A percentile compares a stretch with the other conserved stretches of the same genome.
phyloP scores from a whole-genome alignment of 2,113 vertebrate species.

The Campylorhamphus procurvoides region DNA sequence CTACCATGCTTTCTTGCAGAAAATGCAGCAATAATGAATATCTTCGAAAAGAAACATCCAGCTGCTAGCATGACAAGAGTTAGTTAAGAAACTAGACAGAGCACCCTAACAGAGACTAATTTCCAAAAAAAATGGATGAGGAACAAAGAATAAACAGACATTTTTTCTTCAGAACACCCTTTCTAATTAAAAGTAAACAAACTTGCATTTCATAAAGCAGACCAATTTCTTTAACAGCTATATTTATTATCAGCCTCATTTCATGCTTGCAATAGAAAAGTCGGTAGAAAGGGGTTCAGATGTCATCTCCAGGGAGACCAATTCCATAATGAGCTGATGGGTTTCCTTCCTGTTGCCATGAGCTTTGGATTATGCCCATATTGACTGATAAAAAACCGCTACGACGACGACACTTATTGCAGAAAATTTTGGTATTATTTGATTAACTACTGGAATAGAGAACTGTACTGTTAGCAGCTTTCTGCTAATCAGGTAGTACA shows the following conservation, averaged over 20 bases:
- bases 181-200: slow-evolving; percentile 50
- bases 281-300: neutral
- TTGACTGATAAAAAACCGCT: neutral
- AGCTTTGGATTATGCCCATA: neutral
- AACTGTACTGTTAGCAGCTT: neutral
- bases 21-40: neutral
- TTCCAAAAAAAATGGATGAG: neutral
- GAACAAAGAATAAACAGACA: neutral
- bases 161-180: slow-evolving; percentile 11
- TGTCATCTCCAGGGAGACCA: slow-evolving; percentile 37
- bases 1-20: neutral
- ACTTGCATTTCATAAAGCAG: slow-evolving; percentile 6
- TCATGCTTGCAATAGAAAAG: neutral
- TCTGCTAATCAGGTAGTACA: neutral
- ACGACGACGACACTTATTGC: neutral
- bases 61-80: neutral
- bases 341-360: slow-evolving; percentile 33
- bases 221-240: neutral
- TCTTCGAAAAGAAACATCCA: neutral
- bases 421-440: neutral
- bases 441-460: neutral
- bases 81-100: neutral
- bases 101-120: neutral
- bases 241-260: neutral
- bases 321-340: slow-evolving; percentile 6